Percentiles rank a stretch among this genome's conserved stretches.
These are phyloP conservation scores for Athene cunicularia DNA, from an alignment of 2,113 vertebrate species.

Conservation along the genomic window DNA sequence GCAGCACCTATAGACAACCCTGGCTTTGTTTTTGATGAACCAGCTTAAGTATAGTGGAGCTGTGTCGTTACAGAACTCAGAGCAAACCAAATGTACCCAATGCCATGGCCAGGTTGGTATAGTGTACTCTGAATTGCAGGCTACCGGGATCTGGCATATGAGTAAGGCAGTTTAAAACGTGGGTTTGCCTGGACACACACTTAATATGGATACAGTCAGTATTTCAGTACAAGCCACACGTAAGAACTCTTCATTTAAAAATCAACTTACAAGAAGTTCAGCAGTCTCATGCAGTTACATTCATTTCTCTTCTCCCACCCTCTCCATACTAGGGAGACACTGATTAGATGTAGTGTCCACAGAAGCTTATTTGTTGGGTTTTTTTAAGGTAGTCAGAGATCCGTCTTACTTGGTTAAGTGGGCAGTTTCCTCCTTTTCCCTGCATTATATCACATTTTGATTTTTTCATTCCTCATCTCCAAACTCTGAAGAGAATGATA, in stretches of 20 bases:
- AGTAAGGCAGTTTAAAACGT: neutral
- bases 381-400: neutral
- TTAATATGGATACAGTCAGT: neutral
- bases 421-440: neutral
- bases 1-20: neutral
- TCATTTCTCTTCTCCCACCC: neutral
- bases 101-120: neutral
- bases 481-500: neutral
- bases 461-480: neutral
- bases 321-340: neutral
- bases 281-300: neutral
- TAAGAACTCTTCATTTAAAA: neutral
- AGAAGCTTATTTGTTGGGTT: neutral
- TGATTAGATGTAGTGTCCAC: neutral
- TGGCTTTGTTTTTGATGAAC: neutral
- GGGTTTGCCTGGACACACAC: neutral
- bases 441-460: neutral
- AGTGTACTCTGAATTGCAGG: neutral
- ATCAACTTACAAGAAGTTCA: neutral
- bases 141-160: accelerated
- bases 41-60: neutral
- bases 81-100: neutral
- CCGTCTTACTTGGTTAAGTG: neutral
- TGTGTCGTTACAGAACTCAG: neutral
- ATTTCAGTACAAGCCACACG: neutral